Evolutionary conservation across 2,113 vertebrate genomes (phyloP).

Genomic region (Oncorhynchus clarkii): DNA sequence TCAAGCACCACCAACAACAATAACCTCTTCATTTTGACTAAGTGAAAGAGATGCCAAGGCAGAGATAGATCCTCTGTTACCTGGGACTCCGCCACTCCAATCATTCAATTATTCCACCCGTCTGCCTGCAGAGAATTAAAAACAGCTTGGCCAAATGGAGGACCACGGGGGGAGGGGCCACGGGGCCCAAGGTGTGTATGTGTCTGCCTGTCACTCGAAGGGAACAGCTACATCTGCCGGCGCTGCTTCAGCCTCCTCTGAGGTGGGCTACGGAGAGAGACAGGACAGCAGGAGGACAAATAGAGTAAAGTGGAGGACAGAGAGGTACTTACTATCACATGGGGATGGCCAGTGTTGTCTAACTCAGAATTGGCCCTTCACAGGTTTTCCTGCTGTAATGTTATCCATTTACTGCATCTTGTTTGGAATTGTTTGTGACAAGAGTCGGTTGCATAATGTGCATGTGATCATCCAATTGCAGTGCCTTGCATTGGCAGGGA

Average conservation of each 20-base stretch:
- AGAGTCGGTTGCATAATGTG: not conserved
- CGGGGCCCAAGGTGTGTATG: too few relatives aligned
- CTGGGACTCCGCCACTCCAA: not conserved
- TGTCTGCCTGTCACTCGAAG: too few relatives aligned
- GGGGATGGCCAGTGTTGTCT: not conserved
- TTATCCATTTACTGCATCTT: not conserved
- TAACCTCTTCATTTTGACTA: not conserved
- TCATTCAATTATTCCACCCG: constrained; percentile 42
- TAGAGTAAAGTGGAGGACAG: not conserved
- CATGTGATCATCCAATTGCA: not conserved
- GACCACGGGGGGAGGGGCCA: too few relatives aligned
- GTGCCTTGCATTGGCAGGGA: not conserved
- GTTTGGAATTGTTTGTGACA: not conserved
- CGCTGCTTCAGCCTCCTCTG: constrained; percentile 3
- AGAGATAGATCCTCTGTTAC: constrained; percentile 2
- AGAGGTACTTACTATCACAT: not conserved
- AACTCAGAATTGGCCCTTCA: too few relatives aligned
- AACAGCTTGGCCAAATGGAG: constrained; percentile 10
- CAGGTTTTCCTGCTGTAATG: not conserved
- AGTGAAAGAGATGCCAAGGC: constrained; percentile 16
- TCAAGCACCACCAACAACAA: not conserved
- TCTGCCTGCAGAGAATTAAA: constrained; percentile 24
- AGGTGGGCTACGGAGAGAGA: not conserved
- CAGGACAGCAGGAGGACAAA: not conserved
- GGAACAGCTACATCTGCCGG: constrained; percentile 33